Base-by-base conservation (phyloP, 2,888 invertebrate genomes). In the Sinopyrophorus schimmeli region DNA sequence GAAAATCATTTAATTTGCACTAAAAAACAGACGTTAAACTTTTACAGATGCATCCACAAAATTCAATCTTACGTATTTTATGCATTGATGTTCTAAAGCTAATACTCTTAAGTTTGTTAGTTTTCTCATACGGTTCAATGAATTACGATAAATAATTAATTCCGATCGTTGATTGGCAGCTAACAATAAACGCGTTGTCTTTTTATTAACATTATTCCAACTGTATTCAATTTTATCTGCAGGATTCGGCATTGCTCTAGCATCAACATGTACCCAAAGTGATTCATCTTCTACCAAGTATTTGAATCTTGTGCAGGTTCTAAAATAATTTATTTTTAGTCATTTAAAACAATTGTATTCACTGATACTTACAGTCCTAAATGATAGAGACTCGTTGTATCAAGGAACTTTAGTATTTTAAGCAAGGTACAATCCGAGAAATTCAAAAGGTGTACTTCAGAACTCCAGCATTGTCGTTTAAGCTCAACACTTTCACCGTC, bases 1-100 rank as follows among this genome's bases (percentile, higher is more conserved):
- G 89, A 64, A 89, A 88, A 57, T 80, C 75, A 3, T 76, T 74
- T 38, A 89, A 75, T 21, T 73, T 76, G 0, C 83, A 77, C 87
- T 88, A 72, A 32, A 70, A 71, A 60, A 41, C 50, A 54, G 40
- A 48, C 14, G 7, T 37, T 34, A 41, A 42, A 23, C 46, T 7
- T 26, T 27, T 30, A 18, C 9, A 3, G 18, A 32, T 15, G 7
- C 11, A 1, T 21, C 4, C 10, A 7, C 1, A 9, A 23, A 9
- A 12, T 37, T 7, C 3, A 27, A 5, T 32, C 52, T 46, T 61
- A 64, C 63, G 53, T 63, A 49, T 59, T 65, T 60, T 24, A 72
- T 61, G 16, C 54, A 54, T 40, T 69, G 64, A 54, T 70, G 66
- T 54, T 73, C 72, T 34, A 73, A 54, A 1, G 71, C 69, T 20